Conservation (phyloP, 37 sponge, comb jelly and placozoan genomes). For the Hormiphora californensis region DNA sequence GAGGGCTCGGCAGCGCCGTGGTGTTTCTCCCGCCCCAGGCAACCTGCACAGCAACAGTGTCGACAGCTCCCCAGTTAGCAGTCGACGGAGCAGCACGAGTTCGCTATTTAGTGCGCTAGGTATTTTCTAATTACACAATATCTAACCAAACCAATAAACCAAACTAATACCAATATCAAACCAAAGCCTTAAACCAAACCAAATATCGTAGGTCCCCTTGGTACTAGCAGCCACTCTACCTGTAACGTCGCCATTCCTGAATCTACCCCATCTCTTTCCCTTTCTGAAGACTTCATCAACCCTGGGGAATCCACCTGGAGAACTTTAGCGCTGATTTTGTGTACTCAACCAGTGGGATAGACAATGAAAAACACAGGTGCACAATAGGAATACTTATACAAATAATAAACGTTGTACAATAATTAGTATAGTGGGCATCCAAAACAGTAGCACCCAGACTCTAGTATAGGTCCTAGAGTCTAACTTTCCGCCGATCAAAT, state of each 20-base stretch:
- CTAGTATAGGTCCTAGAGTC: no score
- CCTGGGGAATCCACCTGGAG: background rate
- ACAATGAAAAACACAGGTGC: constrained; percentile 29
- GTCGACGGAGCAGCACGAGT: background rate
- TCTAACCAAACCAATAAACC: no score
- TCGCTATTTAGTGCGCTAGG: no score
- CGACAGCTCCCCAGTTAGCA: background rate
- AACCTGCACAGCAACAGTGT: background rate
- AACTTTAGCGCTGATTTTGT: constrained; percentile 35
- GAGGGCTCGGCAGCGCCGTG: constrained; percentile 11
- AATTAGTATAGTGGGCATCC: no score
- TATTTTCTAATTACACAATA: no score
- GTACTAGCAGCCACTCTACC: no score
- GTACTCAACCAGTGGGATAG: background rate
- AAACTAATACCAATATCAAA: background rate
- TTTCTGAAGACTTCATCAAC: no score
- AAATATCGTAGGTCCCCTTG: background rate
- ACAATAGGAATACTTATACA: no score
- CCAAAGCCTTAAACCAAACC: background rate
- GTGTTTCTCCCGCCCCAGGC: background rate
- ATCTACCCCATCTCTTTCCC: constrained; percentile 12
- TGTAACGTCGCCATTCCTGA: background rate
- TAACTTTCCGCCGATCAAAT: no score
- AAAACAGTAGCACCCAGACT: no score
- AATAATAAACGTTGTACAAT: no score